Base-by-base conservation (phyloP, 2,888 invertebrate species). In the Neocrepidodera transversa region DNA sequence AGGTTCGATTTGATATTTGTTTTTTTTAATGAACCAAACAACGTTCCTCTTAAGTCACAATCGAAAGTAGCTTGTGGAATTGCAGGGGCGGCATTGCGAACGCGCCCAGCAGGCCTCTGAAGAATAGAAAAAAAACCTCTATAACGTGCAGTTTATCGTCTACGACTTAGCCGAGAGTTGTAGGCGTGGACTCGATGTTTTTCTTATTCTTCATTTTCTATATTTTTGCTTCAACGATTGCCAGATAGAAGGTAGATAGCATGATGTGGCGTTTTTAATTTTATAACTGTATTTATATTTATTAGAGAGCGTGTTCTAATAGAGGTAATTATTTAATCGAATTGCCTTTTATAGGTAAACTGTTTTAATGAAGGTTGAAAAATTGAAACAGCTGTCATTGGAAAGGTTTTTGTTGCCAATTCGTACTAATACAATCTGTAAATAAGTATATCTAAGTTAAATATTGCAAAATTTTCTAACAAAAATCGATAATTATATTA, bases 1-100 rank as follows among this genome's bases (percentile, higher is more conserved):
- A n/a, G n/a, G n/a, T n/a, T n/a, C n/a, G n/a, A n/a, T n/a, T n/a
- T n/a, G n/a, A n/a, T n/a, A n/a, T n/a, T n/a, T n/a, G n/a, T n/a
- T n/a, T n/a, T n/a, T n/a, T n/a, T n/a, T 26, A 50, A 4, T 36
- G 8, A 32, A 50, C 48, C 48, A 48, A 48, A 30, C 28, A 13
- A 18, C 17, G 17, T 8, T 26, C 5, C 6, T 48, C 14, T 45
- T 18, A 35, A 30, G 1, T 18, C 32, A 32, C 35, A 48, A 48
- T 48, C 35, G 48, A 48, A 48, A 48, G 48, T 48, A 48, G 48
- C 48, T 32, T 48, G 35, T 13, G 13, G 48, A 48, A 18, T 48
- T 48, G 48, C 48, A 48, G 48, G 35, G 48, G 48, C 48, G 48
- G 48, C 48, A 32, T 8, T 23, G 43, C 23, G 43, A 43, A 43